Conservation (phyloP, 2,113 vertebrate species). For the Chaetodon trifascialis region DNA sequence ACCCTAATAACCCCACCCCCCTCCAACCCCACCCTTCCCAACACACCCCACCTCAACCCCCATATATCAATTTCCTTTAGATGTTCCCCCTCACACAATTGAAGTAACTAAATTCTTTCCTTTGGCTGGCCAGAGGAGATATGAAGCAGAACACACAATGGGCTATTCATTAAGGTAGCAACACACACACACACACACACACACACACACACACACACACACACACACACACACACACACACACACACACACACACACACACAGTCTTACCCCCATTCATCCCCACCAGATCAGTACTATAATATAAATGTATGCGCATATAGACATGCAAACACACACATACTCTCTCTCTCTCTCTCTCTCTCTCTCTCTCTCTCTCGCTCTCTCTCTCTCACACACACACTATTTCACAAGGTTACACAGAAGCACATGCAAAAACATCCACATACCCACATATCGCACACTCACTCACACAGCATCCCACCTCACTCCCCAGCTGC, state of each 20-base stretch:
- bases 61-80: slow-evolving; percentile 83
- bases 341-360: not conserved
- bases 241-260: not conserved
- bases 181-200: slow-evolving; percentile 39
- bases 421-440: slow-evolving; percentile 32
- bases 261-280: slow-evolving; percentile 17
- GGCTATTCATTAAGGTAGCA: slow-evolving; percentile 76
- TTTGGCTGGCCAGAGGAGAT: slow-evolving; percentile 73
- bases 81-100: slow-evolving; percentile 83
- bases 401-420: not conserved
- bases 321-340: not conserved
- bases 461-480: slow-evolving; percentile 24
- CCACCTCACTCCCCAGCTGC: slow-evolving; percentile 72
- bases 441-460: slow-evolving; percentile 11
- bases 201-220: slow-evolving; percentile 22
- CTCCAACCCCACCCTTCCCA: slow-evolving; percentile 11
- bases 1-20: slow-evolving; percentile 28
- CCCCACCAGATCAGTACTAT: not conserved
- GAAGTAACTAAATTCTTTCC: slow-evolving; percentile 85
- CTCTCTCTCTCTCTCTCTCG: not conserved
- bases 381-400: not conserved
- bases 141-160: slow-evolving; percentile 75
- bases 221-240: slow-evolving; percentile 14
- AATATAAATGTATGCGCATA: not conserved
- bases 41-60: slow-evolving; percentile 40